Conservation (phyloP, 2,113 vertebrate species). For the Macrotus californicus region DNA sequence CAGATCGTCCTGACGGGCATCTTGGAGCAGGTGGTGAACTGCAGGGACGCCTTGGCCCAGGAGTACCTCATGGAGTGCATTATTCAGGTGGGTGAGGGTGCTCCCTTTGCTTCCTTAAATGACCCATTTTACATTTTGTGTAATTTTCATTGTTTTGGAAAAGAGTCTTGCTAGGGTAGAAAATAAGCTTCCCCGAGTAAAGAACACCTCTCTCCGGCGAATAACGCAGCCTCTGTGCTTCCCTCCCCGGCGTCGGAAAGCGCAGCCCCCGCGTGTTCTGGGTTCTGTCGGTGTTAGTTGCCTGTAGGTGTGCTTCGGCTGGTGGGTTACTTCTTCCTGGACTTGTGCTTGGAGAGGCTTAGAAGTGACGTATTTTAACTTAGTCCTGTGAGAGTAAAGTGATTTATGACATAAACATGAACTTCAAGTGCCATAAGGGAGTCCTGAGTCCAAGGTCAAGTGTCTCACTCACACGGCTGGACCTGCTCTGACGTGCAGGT, state of each 20-base stretch:
- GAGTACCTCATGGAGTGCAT: constrained; percentile 99
- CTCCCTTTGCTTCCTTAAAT: background rate
- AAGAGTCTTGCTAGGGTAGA: background rate
- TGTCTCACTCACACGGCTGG: background rate
- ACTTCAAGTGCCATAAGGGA: background rate
- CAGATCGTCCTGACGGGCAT: constrained; percentile 95
- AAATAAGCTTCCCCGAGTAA: background rate
- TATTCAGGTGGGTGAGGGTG: constrained; percentile 90
- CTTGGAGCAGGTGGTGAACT: constrained; percentile 98
- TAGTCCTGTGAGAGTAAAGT: background rate
- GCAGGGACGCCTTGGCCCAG: constrained; percentile 96
- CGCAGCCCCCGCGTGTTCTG: background rate
- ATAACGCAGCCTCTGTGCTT: background rate
- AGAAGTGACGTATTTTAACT: background rate
- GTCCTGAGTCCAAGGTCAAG: background rate
- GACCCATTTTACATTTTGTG: background rate
- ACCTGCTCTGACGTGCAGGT: constrained; percentile 82
- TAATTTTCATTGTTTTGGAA: constrained; percentile 1
- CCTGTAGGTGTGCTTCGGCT: background rate
- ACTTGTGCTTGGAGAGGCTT: background rate
- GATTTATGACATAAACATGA: background rate
- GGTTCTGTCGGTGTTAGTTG: background rate
- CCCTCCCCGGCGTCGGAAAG: background rate
- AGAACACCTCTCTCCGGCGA: background rate
- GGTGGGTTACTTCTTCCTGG: background rate